Base-by-base conservation (phyloP, 2,888 invertebrate species). In the Synergus gifuensis region DNA sequence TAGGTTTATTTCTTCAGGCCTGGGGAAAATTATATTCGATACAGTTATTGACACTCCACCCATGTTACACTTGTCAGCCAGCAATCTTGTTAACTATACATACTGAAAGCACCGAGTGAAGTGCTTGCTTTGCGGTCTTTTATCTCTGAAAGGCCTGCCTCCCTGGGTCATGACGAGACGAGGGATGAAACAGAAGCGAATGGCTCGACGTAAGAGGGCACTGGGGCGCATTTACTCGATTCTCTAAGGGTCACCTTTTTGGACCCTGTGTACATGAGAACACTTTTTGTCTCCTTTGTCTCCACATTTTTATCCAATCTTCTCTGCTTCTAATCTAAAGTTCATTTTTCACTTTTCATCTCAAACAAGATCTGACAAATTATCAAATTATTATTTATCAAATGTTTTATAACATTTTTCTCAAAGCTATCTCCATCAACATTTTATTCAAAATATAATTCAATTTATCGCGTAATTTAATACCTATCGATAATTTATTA, bases 61-160 rank as follows among this genome's bases (percentile, higher is more conserved):
- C 54, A n/a, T 28, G 73, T 58, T 58, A 40, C 73, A 54, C 73
- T 73, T 40, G 73, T 58, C 73, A 54, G 54, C 36, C 36, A 14
- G 62, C 62, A 76, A 76, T 76, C 40, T 44, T 46, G 62, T 76
- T 76, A 76, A 76, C 76, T 62, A n/a, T n/a, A 46, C 36, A 36
- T 36, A 36, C 63, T 63, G 76, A 62, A 46, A 76, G 76, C 76
- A n/a, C 62, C 22, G 44, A 76, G 76, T 60, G 63, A 62, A 76
- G 63, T 76, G 76, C 76, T 76, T 76, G 62, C 44, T 76, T 76
- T 62, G 76, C 62, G 76, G 76, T 76, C 62, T 76, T 76, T 76
- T 76, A 76, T 76, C 62, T 14, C 22, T 76, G 63, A 76, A 63
- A 60, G 63, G 62, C 40, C 60, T 62, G 76, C 76, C 62, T 22